Evolutionary conservation across 1,140 invertebrate species (phyloP).

Genomic region (Drosophila seguyi): DNA sequence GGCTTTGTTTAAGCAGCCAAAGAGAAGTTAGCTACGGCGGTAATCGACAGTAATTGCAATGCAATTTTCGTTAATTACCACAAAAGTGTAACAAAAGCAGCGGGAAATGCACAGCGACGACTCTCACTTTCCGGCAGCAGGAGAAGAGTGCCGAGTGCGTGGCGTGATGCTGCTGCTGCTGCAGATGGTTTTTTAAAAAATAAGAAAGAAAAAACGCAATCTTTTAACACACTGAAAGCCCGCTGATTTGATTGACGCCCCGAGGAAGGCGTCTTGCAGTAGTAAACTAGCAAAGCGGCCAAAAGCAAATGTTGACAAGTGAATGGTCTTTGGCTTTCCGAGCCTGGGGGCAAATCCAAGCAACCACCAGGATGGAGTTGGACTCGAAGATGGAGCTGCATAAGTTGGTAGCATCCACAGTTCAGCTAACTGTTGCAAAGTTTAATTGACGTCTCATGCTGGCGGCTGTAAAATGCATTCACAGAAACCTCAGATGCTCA

Average conservation of each 20-base stretch:
- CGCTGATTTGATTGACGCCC: constrained; percentile 59
- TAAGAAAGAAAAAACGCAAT: constrained; percentile 29
- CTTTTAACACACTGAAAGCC: constrained; percentile 49
- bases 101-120: constrained; percentile 5
- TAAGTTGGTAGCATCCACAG: constrained; percentile 48
- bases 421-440: constrained; percentile 46
- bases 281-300: constrained; percentile 46
- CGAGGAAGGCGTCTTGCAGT: constrained; percentile 52
- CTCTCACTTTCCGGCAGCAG: constrained; percentile 42
- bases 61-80: constrained; percentile 49
- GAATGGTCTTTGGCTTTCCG: constrained; percentile 65
- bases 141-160: constrained; percentile 25
- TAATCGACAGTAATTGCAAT: constrained; percentile 41
- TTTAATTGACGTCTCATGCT: constrained; percentile 55
- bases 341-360: constrained; percentile 46
- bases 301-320: constrained; percentile 60
- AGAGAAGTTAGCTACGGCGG: constrained; percentile 1
- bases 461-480: constrained; percentile 46
- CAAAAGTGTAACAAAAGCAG: constrained; percentile 33
- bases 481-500: constrained; percentile 1
- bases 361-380: constrained; percentile 16
- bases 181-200: constrained; percentile 46
- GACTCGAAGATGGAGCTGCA: background rate
- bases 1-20: constrained; percentile 3
- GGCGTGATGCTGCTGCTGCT: background rate